These are phyloP conservation scores for Rhinogobius similis DNA, from an alignment of 2,113 vertebrate genomes.

Conservation along the genomic window DNA sequence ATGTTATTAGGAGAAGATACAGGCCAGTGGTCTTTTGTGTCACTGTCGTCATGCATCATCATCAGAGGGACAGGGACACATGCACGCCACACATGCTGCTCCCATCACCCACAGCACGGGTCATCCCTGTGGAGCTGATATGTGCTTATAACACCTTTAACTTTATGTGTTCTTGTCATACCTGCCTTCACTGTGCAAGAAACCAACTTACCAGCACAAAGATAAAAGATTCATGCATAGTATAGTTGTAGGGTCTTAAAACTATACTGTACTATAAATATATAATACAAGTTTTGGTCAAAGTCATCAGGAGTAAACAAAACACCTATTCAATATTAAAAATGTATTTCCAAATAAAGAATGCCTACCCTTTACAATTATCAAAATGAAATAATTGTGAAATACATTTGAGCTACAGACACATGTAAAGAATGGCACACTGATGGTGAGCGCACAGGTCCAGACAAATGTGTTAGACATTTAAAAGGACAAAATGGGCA, in stretches of 20 bases:
- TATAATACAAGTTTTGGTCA: background rate
- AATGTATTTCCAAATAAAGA: background rate
- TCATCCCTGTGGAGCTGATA: background rate
- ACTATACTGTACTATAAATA: too few species aligned
- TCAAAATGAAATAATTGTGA: background rate
- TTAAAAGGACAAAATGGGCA: conserved; percentile 49
- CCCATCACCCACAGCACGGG: conserved; percentile 10
- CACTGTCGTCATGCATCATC: conserved; percentile 68
- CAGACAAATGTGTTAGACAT: conserved; percentile 27
- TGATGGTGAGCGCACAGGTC: conserved; percentile 17
- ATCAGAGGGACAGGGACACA: conserved; percentile 60
- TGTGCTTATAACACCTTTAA: background rate
- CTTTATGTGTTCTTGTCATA: background rate
- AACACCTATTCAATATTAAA: background rate
- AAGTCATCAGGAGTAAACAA: background rate
- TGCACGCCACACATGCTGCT: conserved; percentile 65
- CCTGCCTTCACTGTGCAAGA: background rate
- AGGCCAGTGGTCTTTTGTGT: conserved; percentile 25
- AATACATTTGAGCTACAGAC: background rate
- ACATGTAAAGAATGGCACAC: conserved; percentile 25
- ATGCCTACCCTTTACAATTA: background rate
- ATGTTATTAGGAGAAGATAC: conserved; percentile 40
- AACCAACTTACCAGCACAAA: background rate
- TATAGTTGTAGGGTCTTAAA: background rate
- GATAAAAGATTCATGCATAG: background rate